Conservation (phyloP, 2,888 invertebrate genomes). For the Steinernema carpocapsae region DNA sequence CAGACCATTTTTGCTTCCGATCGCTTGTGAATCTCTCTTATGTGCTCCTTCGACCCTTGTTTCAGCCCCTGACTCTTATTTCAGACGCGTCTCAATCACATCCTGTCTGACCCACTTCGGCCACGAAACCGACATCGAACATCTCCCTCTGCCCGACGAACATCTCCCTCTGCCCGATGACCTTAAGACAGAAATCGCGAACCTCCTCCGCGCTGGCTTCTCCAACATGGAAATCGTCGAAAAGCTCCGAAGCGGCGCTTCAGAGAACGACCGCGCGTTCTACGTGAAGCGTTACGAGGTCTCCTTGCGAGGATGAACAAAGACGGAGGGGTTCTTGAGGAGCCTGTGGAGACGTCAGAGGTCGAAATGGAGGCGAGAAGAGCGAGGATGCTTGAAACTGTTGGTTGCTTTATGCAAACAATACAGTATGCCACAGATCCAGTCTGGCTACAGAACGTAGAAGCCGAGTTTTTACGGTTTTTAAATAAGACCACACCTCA, state of each 20-base stretch:
- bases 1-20: no score
- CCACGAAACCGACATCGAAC: constrained; percentile 17
- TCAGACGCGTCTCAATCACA: background rate
- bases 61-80: background rate
- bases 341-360: background rate
- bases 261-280: constrained; percentile 21
- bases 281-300: constrained; percentile 25
- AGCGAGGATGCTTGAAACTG: background rate
- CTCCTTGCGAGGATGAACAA: background rate
- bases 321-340: background rate
- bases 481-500: background rate
- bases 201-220: background rate
- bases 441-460: background rate
- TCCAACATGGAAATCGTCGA: constrained; percentile 1
- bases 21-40: no score
- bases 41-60: no score
- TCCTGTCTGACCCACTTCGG: constrained; percentile 20
- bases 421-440: background rate
- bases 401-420: background rate
- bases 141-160: constrained; percentile 7
- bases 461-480: background rate
- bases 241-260: background rate
- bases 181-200: background rate
- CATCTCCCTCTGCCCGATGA: background rate
- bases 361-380: background rate